Evolutionary conservation across 2,113 vertebrate genomes (phyloP).

Genomic region (Gulo gulo): DNA sequence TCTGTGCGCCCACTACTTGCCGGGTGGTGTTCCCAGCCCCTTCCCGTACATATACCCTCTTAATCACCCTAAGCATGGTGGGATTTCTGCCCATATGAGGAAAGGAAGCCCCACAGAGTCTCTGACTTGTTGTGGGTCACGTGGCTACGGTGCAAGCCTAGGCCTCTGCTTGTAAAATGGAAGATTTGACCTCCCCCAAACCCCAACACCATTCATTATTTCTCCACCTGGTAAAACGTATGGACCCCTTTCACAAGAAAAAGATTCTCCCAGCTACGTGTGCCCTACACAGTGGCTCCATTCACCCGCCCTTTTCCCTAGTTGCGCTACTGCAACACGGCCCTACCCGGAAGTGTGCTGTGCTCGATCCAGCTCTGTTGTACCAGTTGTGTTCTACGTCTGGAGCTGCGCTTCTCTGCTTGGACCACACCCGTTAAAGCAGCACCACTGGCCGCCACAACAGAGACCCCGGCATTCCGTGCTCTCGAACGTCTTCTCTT

Average conservation of each 20-base stretch:
- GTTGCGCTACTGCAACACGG: rapidly evolving
- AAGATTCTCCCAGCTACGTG: not conserved
- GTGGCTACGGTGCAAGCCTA: not conserved
- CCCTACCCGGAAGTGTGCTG: too few species aligned
- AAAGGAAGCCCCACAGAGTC: not conserved
- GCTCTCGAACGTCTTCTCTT: not conserved
- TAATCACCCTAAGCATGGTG: not conserved
- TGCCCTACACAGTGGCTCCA: not conserved
- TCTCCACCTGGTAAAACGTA: not conserved
- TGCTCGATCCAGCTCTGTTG: not conserved
- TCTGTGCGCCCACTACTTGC: not conserved
- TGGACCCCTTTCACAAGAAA: not conserved
- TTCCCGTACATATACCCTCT: rapidly evolving
- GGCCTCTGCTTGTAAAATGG: not conserved
- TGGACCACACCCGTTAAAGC: not conserved
- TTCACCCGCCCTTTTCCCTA: not conserved
- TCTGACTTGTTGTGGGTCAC: not conserved
- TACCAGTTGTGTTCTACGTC: not conserved
- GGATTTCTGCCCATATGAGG: not conserved
- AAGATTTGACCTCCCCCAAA: not conserved
- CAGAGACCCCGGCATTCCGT: not conserved
- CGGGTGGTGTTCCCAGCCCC: too few species aligned
- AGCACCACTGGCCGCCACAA: not conserved
- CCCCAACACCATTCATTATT: too few species aligned
- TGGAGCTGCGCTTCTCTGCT: not conserved